phyloP scores from a whole-genome alignment of 2,888 invertebrate genomes.

The Epinotia nisella region DNA sequence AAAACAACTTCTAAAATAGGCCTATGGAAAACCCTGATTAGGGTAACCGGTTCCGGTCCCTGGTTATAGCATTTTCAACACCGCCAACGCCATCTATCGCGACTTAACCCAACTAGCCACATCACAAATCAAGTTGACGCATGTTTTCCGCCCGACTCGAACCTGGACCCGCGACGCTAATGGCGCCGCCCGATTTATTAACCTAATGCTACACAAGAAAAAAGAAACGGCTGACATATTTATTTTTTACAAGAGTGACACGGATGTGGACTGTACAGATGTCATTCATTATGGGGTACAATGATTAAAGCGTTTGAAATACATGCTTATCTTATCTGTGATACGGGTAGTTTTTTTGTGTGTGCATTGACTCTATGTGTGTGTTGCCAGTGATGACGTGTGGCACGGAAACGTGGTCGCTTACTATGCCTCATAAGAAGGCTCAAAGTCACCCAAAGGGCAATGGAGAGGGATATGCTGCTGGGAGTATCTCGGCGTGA shows the following conservation, averaged over 20 bases:
- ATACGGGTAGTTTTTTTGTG: too few relatives aligned
- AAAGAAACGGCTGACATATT: conserved; percentile 12
- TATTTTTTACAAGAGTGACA: conserved; percentile 17
- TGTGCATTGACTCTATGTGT: too few relatives aligned
- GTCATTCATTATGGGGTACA: conserved; percentile 1
- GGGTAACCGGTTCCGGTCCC: too few relatives aligned
- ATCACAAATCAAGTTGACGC: conserved; percentile 21
- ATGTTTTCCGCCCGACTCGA: conserved; percentile 17
- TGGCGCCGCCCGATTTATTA: conserved; percentile 24
- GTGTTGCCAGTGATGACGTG: too few relatives aligned
- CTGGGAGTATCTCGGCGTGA: too few relatives aligned
- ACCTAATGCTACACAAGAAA: neutral
- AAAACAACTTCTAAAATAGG: too few relatives aligned
- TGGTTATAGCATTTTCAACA: neutral
- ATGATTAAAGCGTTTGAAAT: neutral
- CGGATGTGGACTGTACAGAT: neutral
- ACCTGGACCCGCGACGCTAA: neutral
- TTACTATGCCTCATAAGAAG: too few relatives aligned
- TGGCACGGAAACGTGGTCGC: too few relatives aligned
- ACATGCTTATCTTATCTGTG: neutral
- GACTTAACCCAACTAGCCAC: neutral
- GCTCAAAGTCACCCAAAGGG: too few relatives aligned
- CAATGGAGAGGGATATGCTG: too few relatives aligned
- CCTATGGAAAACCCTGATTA: too few relatives aligned
- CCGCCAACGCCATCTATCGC: conserved; percentile 14